Evolutionary conservation across 2,888 invertebrate genomes (phyloP), one percentile per base, ranked within the genome.

Genomic region (Formica aserva): DNA sequence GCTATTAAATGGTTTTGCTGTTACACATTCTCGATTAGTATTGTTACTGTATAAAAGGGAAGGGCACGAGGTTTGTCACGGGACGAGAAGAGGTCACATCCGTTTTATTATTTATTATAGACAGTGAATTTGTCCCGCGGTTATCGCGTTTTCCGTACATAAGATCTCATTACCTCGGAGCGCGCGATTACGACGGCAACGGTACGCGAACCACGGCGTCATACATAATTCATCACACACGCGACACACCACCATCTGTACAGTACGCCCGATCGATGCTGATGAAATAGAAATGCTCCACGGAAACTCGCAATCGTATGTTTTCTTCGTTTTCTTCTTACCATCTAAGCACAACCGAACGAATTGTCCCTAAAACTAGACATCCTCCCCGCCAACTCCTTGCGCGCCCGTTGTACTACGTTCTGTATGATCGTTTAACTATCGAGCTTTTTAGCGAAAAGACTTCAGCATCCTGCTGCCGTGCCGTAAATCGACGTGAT

Each of bases 221-320:
- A 38, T 69, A 18, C 35, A 38, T 69, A 18, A 77, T 29, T 52
- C 66, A n/a, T 74, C 60, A n/a, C n/a, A 15, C 5, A n/a, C 15
- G 32, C 26, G 41, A 71, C 32, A 18, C 65, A 71, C 80, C 74
- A 80, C 77, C n/a, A n/a, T n/a, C 62, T 87, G 83, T 87, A 89
- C 89, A 86, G 83, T 89, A 87, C 84, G 85, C 83, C 76, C 74
- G 80, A 89, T 89, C 85, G 87, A 86, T 86, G 85, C 72, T 75
- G 62, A 66, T 29, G 38, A 69, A 63, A 72, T 35, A 78, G 63
- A 83, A 52, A 69, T 57, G 62, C 62, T 65, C 45, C 15, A 35
- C 62, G 78, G 85, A 78, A 32, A 67, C 66, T 83, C 80, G 80
- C 82, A 66, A 75, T 76, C 57, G 45, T 57, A 22, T 76, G 18